A percentile compares a stretch with the other conserved stretches of the same genome.
These are phyloP conservation scores for Dynastes tityus DNA, from an alignment of 2,888 invertebrate species.

Conservation along the genomic window DNA sequence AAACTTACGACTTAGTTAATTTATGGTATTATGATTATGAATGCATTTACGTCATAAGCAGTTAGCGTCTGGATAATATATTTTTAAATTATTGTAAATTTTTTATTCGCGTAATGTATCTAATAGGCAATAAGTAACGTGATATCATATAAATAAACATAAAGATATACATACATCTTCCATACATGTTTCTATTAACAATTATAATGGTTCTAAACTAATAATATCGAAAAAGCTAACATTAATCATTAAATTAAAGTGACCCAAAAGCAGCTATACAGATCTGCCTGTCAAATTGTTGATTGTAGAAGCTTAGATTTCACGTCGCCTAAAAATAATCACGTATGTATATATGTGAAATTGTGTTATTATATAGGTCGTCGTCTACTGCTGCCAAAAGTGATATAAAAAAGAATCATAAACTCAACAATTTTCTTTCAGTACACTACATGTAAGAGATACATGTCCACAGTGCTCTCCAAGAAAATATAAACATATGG, in stretches of 20 bases:
- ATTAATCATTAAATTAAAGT: neutral
- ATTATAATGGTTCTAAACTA: neutral
- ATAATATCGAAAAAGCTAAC: neutral
- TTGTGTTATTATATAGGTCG: slow-evolving; percentile 43
- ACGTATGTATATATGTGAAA: slow-evolving; percentile 1
- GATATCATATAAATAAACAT: neutral
- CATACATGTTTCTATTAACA: neutral
- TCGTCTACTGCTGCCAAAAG: slow-evolving; percentile 33
- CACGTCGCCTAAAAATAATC: slow-evolving; percentile 31
- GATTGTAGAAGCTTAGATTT: slow-evolving; percentile 21
- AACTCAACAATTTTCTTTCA: neutral
- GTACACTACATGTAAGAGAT: slow-evolving; percentile 9
- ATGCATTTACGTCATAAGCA: slow-evolving; percentile 26
- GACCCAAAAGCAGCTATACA: neutral
- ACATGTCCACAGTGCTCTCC: too few relatives aligned
- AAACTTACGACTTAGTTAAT: slow-evolving; percentile 14
- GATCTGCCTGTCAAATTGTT: neutral
- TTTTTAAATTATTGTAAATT: neutral
- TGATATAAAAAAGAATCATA: slow-evolving; percentile 10
- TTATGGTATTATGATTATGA: neutral
- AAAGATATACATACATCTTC: neutral
- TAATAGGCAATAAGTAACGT: slow-evolving; percentile 1
- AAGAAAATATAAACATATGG: too few relatives aligned
- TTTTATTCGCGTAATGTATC: neutral
- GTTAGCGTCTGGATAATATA: slow-evolving; percentile 22